Evolutionary conservation across 2,797 vertebrate genomes (phyloP).

Genomic region (Thunnus albacares): DNA sequence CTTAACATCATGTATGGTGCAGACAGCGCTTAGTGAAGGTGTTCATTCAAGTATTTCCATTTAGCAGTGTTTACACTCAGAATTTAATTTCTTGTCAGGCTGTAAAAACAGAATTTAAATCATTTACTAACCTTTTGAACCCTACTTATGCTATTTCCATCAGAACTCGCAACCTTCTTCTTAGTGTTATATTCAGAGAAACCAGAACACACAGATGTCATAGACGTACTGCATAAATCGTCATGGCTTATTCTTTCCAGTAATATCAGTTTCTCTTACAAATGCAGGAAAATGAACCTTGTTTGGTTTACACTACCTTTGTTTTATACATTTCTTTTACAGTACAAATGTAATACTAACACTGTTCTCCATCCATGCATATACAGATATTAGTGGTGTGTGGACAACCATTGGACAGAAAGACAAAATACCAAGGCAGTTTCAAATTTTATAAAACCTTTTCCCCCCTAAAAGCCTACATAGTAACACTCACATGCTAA

Average conservation of each 20-base stretch:
- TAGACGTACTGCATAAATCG: background rate
- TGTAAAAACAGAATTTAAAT: background rate
- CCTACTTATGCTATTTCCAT: background rate
- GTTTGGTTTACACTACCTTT: too few species aligned
- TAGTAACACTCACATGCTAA: too few species aligned
- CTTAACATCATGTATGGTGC: background rate
- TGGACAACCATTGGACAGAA: background rate
- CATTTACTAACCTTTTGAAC: background rate
- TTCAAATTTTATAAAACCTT: too few species aligned
- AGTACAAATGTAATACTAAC: background rate
- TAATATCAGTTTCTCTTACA: background rate
- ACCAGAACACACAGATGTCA: background rate
- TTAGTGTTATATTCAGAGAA: background rate
- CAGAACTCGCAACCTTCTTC: background rate
- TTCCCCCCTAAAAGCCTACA: too few species aligned
- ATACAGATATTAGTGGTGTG: background rate
- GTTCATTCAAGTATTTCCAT: background rate
- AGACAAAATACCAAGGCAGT: too few species aligned
- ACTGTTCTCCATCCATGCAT: background rate
- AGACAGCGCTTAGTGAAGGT: slow-evolving; percentile 17
- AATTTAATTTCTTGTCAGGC: background rate
- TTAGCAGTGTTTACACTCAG: background rate
- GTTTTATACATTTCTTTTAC: background rate
- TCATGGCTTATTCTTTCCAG: background rate
- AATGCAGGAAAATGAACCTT: background rate